Conservation (phyloP, 2,888 invertebrate genomes). For the Spilosoma lubricipeda region DNA sequence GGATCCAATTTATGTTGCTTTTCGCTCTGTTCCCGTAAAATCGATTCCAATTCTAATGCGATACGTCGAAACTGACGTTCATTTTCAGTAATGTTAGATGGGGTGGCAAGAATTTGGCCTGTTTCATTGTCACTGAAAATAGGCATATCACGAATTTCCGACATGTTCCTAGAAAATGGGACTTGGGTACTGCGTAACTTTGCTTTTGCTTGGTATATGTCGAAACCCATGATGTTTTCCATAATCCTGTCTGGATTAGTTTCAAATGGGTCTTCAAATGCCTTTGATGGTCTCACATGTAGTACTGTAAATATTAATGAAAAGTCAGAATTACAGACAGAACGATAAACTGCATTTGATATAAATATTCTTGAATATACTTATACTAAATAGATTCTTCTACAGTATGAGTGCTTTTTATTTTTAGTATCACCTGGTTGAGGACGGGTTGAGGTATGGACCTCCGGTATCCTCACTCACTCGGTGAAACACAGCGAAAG, state of each 20-base stretch:
- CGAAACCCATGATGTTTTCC: slow-evolving; percentile 1
- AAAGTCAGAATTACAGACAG: neutral
- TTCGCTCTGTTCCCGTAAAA: neutral
- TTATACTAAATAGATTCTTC: no score
- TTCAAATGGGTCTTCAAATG: slow-evolving; percentile 4
- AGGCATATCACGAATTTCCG: neutral
- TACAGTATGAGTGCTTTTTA: no score
- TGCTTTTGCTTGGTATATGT: slow-evolving; percentile 6
- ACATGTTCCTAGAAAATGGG: neutral
- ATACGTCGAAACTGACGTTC: neutral
- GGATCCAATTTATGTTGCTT: slow-evolving; percentile 1
- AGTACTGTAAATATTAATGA: neutral
- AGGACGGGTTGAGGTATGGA: no score
- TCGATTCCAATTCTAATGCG: neutral
- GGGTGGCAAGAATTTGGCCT: neutral
- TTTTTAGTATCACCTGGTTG: no score
- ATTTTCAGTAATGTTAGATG: neutral
- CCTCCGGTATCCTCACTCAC: no score
- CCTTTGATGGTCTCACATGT: neutral
- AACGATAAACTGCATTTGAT: no score
- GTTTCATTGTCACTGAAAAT: neutral
- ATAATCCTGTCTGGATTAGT: slow-evolving; percentile 2
- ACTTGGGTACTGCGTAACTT: neutral
- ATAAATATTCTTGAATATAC: no score
- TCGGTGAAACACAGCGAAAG: no score